Base-by-base conservation (phyloP, 2,113 vertebrate species). In the Pagrus major region DNA sequence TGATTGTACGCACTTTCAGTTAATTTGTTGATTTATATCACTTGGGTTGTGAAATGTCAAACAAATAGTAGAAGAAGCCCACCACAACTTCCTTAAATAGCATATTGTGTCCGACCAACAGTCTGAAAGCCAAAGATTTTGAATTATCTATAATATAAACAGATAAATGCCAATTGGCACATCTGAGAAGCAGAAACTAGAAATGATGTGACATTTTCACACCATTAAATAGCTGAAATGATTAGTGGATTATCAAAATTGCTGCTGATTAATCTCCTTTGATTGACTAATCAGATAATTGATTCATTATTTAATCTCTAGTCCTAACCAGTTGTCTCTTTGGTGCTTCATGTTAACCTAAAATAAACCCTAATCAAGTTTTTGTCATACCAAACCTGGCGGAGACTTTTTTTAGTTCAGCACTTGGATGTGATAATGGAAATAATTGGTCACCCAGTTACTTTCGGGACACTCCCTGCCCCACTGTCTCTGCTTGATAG, bases 381-480 rank as follows among this genome's bases (percentile, higher is more conserved):
- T 59, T 23, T 42, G 35, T 63, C 29, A 44, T 44, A 31, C 21
- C 23, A 31, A 59, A 3, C 72, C 27, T 12, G 6, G 20, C 18
- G 55, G 14, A 10, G 27, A 33, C 27, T 84, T 12, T 66, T 68
- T 55, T 70, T 12, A 61, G 31, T 60, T 87, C 71, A 6, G 5
- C 37, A 37, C n/a, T 54, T 65, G 23, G n/a, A 46, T 49, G 29
- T 31, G 21, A 33, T 31, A 29, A 65, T 71, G 27, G 68, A 81
- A 78, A 73, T 71, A 20, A 49, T 60, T 66, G 60, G 76, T 83
- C 51, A 70, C 20, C 2, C 0, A 6, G 25, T 58, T 69, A 49
- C 73, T 77, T 58, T 46, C 33, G 25, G 10, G 49, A 56, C 77
- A 80, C 76, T 86, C 78, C 71, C 56, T 83, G 47, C 51, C 51